Evolutionary conservation across 2,888 invertebrate genomes (phyloP), one percentile per base, ranked within the genome.

Genomic region (Troides helena): DNA sequence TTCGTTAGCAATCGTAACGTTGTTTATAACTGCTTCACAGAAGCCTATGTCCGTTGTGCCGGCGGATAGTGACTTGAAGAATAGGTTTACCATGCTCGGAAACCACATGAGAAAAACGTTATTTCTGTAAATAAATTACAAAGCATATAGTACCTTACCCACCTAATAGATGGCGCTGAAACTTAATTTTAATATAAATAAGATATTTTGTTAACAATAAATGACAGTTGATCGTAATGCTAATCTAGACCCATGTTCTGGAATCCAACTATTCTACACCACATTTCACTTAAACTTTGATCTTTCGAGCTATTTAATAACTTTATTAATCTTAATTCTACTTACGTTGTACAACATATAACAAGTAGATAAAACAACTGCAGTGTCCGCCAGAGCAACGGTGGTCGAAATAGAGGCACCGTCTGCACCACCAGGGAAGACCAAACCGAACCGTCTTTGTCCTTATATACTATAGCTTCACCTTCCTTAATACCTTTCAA

Each of bases 321-420:
- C 39, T 10, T 10, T 0, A 10, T 39, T 39, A 39, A 39, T 39
- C 10, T 10, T 39, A 39, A 39, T 10, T 39, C 10, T 39, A 84
- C 92, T 89, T 83, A 95, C 95, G 94, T 94, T 79, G 94, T 93
- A 89, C 94, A 94, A 73, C 94, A 94, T 1, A 94, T 80, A 71
- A 94, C 91, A 79, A 94, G 89, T 10, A 95, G 85, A 60, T 87
- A 86, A 76, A 93, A 93, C 6, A 93, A 84, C 43, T 95, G 89
- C 2, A 91, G 21, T 0, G 94, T 94, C 56, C 88, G 88, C 76
- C 84, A 86, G 0, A 94, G 76, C 2, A 94, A 76, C 0, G 94
- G 94, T 0, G 89, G 86, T 67, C 86, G 86, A 72, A 94, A 94
- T 58, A 95, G 83, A 0, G 88, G 90, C 63, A 84, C 83, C 2